phyloP scores from a whole-genome alignment of 2,888 invertebrate species.

The Dasypolia templi region DNA sequence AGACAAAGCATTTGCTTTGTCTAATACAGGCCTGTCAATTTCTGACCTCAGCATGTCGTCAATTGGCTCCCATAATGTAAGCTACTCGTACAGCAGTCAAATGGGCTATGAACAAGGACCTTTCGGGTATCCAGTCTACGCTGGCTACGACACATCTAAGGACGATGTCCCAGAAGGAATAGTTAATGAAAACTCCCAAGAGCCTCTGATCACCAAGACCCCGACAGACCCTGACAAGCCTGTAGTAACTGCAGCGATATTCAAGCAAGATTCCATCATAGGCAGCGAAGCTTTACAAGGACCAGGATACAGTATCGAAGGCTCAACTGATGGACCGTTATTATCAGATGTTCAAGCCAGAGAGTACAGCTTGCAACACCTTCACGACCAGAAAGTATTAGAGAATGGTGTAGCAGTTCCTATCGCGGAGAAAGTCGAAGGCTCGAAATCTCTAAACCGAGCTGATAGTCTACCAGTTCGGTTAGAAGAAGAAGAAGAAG shows the following conservation, averaged over 20 bases:
- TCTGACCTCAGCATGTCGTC: constrained; percentile 95
- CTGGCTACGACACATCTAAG: constrained; percentile 89
- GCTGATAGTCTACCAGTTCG: constrained; percentile 90
- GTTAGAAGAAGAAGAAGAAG: constrained; percentile 89
- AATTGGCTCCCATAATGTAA: constrained; percentile 92
- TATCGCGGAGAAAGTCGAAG: constrained; percentile 80
- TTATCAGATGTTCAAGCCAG: constrained; percentile 88
- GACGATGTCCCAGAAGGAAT: constrained; percentile 80
- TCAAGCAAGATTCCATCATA: constrained; percentile 91
- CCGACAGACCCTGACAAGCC: constrained; percentile 91
- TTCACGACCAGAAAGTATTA: constrained; percentile 85
- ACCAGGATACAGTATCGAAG: constrained; percentile 88
- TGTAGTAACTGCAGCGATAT: constrained; percentile 93
- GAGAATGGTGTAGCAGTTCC: constrained; percentile 84
- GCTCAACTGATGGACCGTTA: constrained; percentile 88
- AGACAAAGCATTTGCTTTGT: constrained; percentile 88
- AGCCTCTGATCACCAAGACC: constrained; percentile 87
- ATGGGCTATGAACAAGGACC: constrained; percentile 94
- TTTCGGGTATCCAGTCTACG: constrained; percentile 92
- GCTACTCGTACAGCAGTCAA: constrained; percentile 95
- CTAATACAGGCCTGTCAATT: constrained; percentile 95
- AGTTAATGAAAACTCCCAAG: constrained; percentile 85
- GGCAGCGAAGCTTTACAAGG: constrained; percentile 85
- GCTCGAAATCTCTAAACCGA: constrained; percentile 86
- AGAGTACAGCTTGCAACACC: constrained; percentile 84